Conservation (phyloP, 2,888 invertebrate species). For the Pyralis farinalis region DNA sequence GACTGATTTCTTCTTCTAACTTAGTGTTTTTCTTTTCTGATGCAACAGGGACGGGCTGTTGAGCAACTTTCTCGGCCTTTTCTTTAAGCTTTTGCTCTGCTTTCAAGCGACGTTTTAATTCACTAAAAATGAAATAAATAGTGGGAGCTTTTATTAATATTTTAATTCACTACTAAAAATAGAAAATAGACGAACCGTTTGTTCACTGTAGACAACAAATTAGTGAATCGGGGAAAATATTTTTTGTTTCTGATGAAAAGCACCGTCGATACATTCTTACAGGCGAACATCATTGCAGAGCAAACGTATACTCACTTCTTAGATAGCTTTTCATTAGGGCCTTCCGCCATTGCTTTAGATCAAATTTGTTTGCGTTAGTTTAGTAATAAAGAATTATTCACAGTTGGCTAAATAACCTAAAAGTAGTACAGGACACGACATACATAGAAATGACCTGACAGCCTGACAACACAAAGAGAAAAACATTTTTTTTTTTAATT, state of each 20-base stretch:
- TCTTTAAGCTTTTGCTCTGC: slow-evolving; percentile 96
- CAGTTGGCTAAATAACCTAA: too few relatives aligned
- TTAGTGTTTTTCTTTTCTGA: slow-evolving; percentile 55
- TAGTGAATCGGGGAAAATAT: slow-evolving; percentile 38
- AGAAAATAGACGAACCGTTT: slow-evolving; percentile 60
- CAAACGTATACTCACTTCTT: slow-evolving; percentile 87
- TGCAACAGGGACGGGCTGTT: slow-evolving; percentile 54
- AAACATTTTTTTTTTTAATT: too few relatives aligned
- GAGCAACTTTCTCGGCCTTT: slow-evolving; percentile 88
- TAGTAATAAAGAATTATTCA: too few relatives aligned
- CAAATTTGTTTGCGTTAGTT: too few relatives aligned
- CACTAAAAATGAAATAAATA: slow-evolving; percentile 82
- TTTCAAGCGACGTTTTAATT: slow-evolving; percentile 94
- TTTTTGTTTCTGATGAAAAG: slow-evolving; percentile 35
- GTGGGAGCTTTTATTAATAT: slow-evolving; percentile 34
- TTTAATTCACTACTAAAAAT: slow-evolving; percentile 13
- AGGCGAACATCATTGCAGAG: slow-evolving; percentile 45
- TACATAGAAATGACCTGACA: too few relatives aligned
- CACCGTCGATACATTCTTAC: slow-evolving; percentile 37
- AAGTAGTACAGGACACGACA: too few relatives aligned
- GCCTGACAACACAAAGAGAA: too few relatives aligned
- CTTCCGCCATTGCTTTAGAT: slow-evolving; percentile 75
- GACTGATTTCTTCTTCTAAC: slow-evolving; percentile 90
- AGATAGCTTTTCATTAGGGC: slow-evolving; percentile 80
- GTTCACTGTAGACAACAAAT: slow-evolving; percentile 45